phyloP scores from a whole-genome alignment of 92 coral and sea anemone species.

The Phymanthus crucifer region DNA sequence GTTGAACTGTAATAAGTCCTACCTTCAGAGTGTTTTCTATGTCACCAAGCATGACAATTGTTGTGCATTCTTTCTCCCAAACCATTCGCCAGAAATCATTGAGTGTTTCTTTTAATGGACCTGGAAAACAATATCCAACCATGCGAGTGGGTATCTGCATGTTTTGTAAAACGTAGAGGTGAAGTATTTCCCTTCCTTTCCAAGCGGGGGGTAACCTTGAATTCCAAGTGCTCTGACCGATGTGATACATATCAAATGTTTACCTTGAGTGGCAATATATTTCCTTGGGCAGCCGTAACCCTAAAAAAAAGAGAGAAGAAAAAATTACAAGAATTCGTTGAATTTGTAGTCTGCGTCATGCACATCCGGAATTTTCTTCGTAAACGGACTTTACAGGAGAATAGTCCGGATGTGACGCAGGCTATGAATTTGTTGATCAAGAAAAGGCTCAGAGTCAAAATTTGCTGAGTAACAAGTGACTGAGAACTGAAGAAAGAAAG shows the following conservation, averaged over 20 bases:
- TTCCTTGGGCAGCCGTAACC: slow-evolving; percentile 65
- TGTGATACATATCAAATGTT: background rate
- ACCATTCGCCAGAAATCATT: slow-evolving; percentile 96
- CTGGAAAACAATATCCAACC: slow-evolving; percentile 15
- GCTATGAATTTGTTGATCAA: background rate
- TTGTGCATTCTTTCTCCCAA: slow-evolving; percentile 84
- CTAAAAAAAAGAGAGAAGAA: slow-evolving; percentile 26
- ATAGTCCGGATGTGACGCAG: too few relatives aligned
- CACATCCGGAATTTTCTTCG: too few relatives aligned
- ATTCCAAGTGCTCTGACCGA: too few relatives aligned
- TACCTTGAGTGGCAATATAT: slow-evolving; percentile 78
- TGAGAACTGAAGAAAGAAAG: background rate
- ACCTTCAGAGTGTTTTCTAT: slow-evolving; percentile 57
- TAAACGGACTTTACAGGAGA: too few relatives aligned
- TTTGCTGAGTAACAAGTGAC: background rate
- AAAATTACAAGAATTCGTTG: too few relatives aligned
- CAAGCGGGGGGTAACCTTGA: too few relatives aligned
- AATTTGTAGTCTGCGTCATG: too few relatives aligned
- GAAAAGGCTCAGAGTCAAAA: background rate
- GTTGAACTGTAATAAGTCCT: background rate
- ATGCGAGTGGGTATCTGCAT: background rate
- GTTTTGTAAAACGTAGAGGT: too few relatives aligned
- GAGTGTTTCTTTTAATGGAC: slow-evolving; percentile 79
- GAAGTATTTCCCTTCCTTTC: too few relatives aligned
- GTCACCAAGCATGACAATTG: slow-evolving; percentile 85